Conservation (phyloP, 2,113 vertebrate species). For the Stercorarius parasiticus region DNA sequence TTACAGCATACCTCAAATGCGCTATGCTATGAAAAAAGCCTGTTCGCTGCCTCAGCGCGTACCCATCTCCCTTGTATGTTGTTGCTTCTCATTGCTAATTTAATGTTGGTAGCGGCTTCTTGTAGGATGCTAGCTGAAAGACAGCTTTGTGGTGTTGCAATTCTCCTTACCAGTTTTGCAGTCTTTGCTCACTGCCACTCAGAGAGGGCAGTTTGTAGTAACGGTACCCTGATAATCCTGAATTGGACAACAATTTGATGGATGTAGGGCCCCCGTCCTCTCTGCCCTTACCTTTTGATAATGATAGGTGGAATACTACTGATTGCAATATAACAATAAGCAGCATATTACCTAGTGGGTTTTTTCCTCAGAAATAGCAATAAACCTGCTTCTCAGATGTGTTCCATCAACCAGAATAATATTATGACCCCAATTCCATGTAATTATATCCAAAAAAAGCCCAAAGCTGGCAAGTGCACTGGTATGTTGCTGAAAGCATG, state of each 20-base stretch:
- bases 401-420: neutral
- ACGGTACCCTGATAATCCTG: neutral
- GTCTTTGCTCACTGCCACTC: neutral
- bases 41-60: neutral
- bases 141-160: neutral
- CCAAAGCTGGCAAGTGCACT: neutral
- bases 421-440: neutral
- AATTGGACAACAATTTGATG: neutral
- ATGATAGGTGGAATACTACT: neutral
- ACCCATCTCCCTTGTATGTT: neutral
- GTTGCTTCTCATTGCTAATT: neutral
- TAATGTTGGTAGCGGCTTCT: neutral
- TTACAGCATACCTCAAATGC: neutral
- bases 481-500: neutral
- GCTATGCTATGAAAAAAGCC: neutral
- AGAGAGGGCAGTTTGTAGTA: neutral
- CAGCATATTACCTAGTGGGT: neutral
- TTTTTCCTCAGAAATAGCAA: neutral
- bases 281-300: neutral
- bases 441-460: neutral
- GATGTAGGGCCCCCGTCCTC: neutral
- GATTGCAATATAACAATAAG: neutral
- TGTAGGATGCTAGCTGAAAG: neutral
- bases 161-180: neutral
- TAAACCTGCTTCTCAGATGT: neutral